Conservation (phyloP, 2,888 invertebrate species). For the Ptychoptera albimana region DNA sequence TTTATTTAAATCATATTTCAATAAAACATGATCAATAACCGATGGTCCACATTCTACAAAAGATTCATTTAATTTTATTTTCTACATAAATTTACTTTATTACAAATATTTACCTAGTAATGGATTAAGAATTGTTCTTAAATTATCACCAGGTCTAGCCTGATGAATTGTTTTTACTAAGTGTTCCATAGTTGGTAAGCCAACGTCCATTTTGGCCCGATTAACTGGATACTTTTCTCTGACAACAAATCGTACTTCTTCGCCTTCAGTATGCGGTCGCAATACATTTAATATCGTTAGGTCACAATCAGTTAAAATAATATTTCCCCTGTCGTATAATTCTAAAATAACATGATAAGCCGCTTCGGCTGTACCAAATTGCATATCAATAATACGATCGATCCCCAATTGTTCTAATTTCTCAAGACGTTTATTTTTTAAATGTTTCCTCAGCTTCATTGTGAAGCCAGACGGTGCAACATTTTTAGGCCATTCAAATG, state of each 20-base stretch:
- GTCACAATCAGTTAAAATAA: conserved; percentile 82
- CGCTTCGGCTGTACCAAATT: conserved; percentile 87
- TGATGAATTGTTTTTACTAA: conserved; percentile 41
- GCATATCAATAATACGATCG: conserved; percentile 86
- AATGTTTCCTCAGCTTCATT: conserved; percentile 96
- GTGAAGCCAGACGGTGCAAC: conserved; percentile 87
- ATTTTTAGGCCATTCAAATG: conserved; percentile 98
- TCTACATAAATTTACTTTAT: neutral
- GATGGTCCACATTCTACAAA: conserved; percentile 73
- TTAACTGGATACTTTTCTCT: conserved; percentile 80
- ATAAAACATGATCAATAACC: conserved; percentile 79
- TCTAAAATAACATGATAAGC: conserved; percentile 92
- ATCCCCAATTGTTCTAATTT: conserved; percentile 70
- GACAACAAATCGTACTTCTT: conserved; percentile 77
- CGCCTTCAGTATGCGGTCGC: conserved; percentile 80
- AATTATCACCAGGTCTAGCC: conserved; percentile 54
- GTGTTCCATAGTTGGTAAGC: conserved; percentile 36
- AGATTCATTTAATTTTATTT: conserved; percentile 1
- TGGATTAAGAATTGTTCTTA: conserved; percentile 71
- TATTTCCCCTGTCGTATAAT: conserved; percentile 90
- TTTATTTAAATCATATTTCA: conserved; percentile 48
- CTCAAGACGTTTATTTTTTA: conserved; percentile 89
- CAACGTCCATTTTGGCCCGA: conserved; percentile 48
- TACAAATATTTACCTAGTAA: conserved; percentile 40
- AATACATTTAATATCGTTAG: conserved; percentile 85